Conservation (phyloP, 2,888 invertebrate genomes). For the Diaperis boleti region DNA sequence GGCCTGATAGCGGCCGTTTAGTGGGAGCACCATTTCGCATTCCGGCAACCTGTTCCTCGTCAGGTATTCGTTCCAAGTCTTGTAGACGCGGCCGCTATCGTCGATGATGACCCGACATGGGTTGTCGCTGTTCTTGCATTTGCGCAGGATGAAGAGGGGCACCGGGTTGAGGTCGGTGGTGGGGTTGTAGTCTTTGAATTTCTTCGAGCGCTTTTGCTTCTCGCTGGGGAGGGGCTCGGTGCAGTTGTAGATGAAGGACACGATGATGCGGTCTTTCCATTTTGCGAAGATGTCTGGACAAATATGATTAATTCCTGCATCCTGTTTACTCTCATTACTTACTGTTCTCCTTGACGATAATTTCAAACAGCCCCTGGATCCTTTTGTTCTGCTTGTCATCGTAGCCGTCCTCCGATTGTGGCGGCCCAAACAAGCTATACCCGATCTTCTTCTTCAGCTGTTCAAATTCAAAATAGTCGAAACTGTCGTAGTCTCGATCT, state of each 20-base stretch:
- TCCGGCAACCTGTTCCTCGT: conserved; percentile 68
- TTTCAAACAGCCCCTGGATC: conserved; percentile 52
- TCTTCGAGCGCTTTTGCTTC: conserved; percentile 53
- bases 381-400: conserved; percentile 51
- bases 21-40: conserved; percentile 70
- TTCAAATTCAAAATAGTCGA: conserved; percentile 68
- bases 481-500: conserved; percentile 70
- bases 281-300: conserved; percentile 53
- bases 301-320: too few species aligned
- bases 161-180: conserved; percentile 55
- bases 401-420: conserved; percentile 66
- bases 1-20: conserved; percentile 64
- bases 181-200: conserved; percentile 58
- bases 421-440: conserved; percentile 71
- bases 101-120: conserved; percentile 62
- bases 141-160: conserved; percentile 61
- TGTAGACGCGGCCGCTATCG: conserved; percentile 68
- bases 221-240: conserved; percentile 56
- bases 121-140: conserved; percentile 55
- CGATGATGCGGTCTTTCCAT: conserved; percentile 52
- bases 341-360: conserved; percentile 54
- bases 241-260: conserved; percentile 56
- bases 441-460: conserved; percentile 70
- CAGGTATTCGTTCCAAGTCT: conserved; percentile 70
- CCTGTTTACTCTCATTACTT: conserved; percentile 46